Base-by-base conservation (phyloP, 2,888 invertebrate genomes). In the Hydriomena furcata region DNA sequence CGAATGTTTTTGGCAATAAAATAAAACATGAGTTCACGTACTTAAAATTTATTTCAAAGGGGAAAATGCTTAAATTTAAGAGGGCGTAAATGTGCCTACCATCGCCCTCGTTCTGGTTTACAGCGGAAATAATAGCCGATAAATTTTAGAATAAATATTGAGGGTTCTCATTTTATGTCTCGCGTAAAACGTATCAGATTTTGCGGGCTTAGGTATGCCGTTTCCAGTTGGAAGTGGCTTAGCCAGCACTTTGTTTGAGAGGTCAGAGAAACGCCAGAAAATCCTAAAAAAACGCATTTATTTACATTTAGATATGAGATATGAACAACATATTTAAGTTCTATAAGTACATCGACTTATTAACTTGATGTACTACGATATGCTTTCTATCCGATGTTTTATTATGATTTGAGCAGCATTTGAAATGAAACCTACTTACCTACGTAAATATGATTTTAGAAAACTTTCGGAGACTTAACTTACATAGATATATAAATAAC, bases 61-160 rank as follows among this genome's bases (percentile, higher is more conserved):
- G 43, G 37, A 36, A 42, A 52, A 37, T 47, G 41, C 45, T 55
- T 47, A 50, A 60, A 55, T 62, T 43, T 55, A 57, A 58, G 36
- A 46, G 45, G 36, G 57, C 46, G 46, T 58, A 57, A 57, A 59
- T 60, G 55, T 47, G 55, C 44, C 44, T 55, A 59, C 50, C 59
- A 54, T 53, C 51, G 45, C 35, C 42, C 52, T 47, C 46, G 49
- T 51, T 58, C 52, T 40, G 53, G 51, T 58, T 52, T 55, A 58
- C 49, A 60, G 41, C 49, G 52, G 60, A 55, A 52, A 58, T 60
- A 58, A 58, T 55, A 55, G 58, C 24, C 51, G 35, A 54, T 58
- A 55, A 58, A 58, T 53, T 58, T 41, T 42, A 40, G 55, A 45
- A 53, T 40, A 60, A 60, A 60, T 60, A 60, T 60, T 58, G 52